A percentile compares a stretch with the other conserved stretches of the same genome.
Conservation (phyloP, 1,140 invertebrate species). For the Polypedilum vanderplanki region DNA sequence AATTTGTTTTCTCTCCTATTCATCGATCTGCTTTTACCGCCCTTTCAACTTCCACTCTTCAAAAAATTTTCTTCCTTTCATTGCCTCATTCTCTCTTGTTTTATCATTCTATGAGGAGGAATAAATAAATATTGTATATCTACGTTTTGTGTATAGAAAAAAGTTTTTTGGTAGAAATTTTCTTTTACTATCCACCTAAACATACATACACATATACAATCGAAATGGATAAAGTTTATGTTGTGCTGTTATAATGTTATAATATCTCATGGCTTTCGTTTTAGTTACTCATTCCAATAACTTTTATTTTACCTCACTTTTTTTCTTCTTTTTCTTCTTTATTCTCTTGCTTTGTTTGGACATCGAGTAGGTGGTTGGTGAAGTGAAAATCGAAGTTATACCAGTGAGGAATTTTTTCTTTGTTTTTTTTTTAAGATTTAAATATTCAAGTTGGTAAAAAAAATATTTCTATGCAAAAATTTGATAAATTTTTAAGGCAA, state of each 20-base stretch:
- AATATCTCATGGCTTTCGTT: not conserved
- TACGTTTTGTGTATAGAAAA: no score
- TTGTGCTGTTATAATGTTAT: slow-evolving; percentile 1
- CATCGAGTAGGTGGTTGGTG: no score
- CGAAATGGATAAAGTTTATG: slow-evolving; percentile 12
- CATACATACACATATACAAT: no score
- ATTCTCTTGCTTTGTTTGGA: not conserved
- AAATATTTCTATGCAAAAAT: no score
- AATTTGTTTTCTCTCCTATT: slow-evolving; percentile 13
- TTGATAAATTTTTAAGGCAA: no score
- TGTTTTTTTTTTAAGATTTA: no score
- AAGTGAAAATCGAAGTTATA: not conserved
- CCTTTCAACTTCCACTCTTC: not conserved
- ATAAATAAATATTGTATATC: no score
- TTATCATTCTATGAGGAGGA: no score
- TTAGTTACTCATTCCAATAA: no score
- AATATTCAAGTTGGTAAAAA: no score
- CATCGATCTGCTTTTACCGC: not conserved
- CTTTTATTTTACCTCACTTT: not conserved
- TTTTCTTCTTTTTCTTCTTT: not conserved
- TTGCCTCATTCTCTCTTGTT: not conserved
- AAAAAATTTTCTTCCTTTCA: not conserved
- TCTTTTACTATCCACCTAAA: no score
- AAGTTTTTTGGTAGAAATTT: no score
- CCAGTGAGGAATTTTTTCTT: not conserved